Percentiles rank a stretch among this genome's conserved stretches.
Conservation (phyloP, 2,888 invertebrate genomes). For the Bombylius major region DNA sequence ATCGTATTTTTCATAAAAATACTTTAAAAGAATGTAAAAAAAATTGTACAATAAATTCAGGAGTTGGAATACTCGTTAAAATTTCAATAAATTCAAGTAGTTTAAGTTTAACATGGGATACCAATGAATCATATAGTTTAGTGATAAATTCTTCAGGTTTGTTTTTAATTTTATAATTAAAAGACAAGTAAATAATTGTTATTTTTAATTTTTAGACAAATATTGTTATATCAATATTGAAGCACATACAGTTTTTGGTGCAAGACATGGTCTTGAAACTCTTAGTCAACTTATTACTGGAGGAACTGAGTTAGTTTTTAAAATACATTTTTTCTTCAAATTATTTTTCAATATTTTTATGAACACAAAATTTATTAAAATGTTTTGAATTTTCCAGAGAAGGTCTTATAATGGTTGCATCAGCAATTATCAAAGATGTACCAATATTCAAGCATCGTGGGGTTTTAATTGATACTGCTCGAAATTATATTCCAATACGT, state of each 20-base stretch:
- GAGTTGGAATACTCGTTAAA: slow-evolving; percentile 44
- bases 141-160: slow-evolving; percentile 45
- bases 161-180: background rate
- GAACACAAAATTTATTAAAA: background rate
- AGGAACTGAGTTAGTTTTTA: slow-evolving; percentile 18
- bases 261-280: slow-evolving; percentile 64
- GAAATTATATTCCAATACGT: slow-evolving; percentile 69
- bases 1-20: slow-evolving; percentile 43
- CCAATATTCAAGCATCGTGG: slow-evolving; percentile 80
- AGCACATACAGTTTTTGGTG: slow-evolving; percentile 55
- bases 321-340: background rate
- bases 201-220: background rate
- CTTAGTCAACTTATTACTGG: slow-evolving; percentile 52
- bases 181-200: background rate
- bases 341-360: background rate
- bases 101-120: slow-evolving; percentile 47
- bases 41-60: slow-evolving; percentile 37
- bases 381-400: slow-evolving; percentile 22
- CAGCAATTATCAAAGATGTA: slow-evolving; percentile 56
- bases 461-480: slow-evolving; percentile 72
- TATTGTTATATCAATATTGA: slow-evolving; percentile 28
- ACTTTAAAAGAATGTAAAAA: slow-evolving; percentile 46
- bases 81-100: slow-evolving; percentile 41
- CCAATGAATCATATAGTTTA: slow-evolving; percentile 55
- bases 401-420: slow-evolving; percentile 48